Percentiles rank a stretch among this genome's conserved stretches.
These are phyloP conservation scores for Laticauda colubrina DNA, from an alignment of 2,113 vertebrate genomes.

Conservation along the genomic window DNA sequence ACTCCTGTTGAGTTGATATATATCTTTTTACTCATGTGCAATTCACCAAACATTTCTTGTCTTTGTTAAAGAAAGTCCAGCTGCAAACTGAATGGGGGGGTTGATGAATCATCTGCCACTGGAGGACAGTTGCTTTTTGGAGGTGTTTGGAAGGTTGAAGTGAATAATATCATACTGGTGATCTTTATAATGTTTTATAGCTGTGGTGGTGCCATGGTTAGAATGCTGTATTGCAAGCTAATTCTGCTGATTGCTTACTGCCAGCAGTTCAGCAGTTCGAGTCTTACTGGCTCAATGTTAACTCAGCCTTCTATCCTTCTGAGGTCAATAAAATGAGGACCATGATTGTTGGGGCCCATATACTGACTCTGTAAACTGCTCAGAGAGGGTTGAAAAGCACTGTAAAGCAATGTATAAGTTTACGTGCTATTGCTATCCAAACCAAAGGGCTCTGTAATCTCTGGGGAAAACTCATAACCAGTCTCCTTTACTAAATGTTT, in stretches of 20 bases:
- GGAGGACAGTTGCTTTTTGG: constrained; percentile 4
- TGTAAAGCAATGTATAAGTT: background rate
- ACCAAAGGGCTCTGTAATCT: background rate
- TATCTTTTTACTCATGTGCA: background rate
- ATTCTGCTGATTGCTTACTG: background rate
- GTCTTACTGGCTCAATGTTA: background rate
- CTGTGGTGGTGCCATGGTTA: background rate
- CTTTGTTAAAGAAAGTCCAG: background rate
- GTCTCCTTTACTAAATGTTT: background rate
- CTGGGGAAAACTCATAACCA: constrained; percentile 30
- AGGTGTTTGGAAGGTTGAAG: constrained; percentile 16
- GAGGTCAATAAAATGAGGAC: background rate
- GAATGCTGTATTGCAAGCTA: background rate
- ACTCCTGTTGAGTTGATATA: background rate
- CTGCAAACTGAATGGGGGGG: background rate
- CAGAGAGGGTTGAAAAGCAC: background rate
- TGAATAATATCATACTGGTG: background rate
- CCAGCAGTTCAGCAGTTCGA: background rate
- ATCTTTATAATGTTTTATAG: constrained; percentile 16
- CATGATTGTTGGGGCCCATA: background rate
- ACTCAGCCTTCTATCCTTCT: background rate
- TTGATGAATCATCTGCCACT: background rate
- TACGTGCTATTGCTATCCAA: background rate
- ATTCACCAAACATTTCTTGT: background rate
- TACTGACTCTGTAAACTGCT: background rate